Evolutionary conservation across 2,113 vertebrate genomes (phyloP).

Genomic region (Pangasianodon gigas): DNA sequence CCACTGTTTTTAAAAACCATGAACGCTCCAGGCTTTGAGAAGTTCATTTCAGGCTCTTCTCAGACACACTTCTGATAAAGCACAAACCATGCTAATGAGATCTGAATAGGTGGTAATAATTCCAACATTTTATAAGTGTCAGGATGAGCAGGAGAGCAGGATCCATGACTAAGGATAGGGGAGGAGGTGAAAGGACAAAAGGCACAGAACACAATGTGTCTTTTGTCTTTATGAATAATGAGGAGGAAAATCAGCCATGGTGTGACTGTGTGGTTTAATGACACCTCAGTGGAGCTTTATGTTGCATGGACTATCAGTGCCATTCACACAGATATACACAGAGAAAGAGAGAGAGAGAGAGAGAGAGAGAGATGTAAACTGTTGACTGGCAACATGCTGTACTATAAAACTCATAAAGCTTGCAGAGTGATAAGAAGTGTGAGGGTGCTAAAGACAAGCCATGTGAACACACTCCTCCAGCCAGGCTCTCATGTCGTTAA

Average conservation of each 20-base stretch:
- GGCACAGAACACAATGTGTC: background rate
- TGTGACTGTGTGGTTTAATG: background rate
- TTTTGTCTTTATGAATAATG: constrained; percentile 11
- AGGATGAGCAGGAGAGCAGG: constrained; percentile 1
- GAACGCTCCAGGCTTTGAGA: background rate
- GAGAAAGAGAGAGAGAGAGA: background rate
- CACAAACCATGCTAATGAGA: background rate
- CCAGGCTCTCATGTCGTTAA: background rate
- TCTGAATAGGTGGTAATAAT: background rate
- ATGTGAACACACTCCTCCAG: constrained; percentile 8
- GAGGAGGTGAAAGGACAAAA: background rate
- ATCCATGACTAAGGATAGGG: background rate
- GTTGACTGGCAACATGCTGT: constrained; percentile 2
- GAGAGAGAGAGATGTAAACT: background rate
- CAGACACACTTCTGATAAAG: constrained; percentile 1
- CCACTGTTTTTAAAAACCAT: background rate
- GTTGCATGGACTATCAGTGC: background rate
- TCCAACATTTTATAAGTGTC: constrained; percentile 4
- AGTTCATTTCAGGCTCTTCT: background rate
- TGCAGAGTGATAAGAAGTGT: background rate
- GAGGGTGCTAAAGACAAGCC: constrained; percentile 11
- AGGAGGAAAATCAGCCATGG: background rate
- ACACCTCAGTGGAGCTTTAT: background rate
- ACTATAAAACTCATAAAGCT: constrained; percentile 22
- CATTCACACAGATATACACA: background rate